Percentiles rank a stretch among this genome's conserved stretches.
Conservation (phyloP, 2,113 vertebrate genomes). For the Cyanocitta stelleri region DNA sequence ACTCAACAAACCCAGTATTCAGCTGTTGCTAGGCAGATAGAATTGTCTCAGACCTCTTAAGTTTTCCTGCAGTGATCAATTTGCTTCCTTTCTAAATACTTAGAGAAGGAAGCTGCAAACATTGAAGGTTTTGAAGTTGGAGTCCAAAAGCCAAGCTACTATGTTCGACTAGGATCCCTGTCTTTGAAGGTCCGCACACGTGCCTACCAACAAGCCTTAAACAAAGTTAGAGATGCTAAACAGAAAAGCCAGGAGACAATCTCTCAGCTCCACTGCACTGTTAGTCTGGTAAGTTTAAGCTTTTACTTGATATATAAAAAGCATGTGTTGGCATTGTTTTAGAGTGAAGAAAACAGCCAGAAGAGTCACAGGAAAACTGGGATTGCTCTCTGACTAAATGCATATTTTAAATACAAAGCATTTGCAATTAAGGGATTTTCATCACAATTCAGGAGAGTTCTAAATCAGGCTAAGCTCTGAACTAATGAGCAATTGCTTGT, state of each 20-base stretch:
- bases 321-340: background rate
- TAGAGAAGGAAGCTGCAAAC: conserved; percentile 76
- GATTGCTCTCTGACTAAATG: background rate
- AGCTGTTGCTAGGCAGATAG: background rate
- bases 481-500: background rate
- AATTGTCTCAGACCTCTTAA: background rate
- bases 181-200: conserved; percentile 75
- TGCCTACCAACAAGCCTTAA: conserved; percentile 78
- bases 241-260: conserved; percentile 82
- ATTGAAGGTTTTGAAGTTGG: conserved; percentile 74
- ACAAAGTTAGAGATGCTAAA: conserved; percentile 76
- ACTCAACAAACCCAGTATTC: background rate
- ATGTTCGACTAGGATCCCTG: conserved; percentile 74
- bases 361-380: background rate
- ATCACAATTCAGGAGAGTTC: background rate
- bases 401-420: background rate
- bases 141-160: conserved; percentile 66
- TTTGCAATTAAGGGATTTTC: background rate
- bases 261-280: conserved; percentile 78
- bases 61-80: background rate
- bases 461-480: background rate
- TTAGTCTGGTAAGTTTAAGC: conserved; percentile 80
- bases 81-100: background rate
- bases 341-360: background rate
- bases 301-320: background rate